Base-by-base conservation (phyloP, 2,888 invertebrate genomes). In the Ormyrus nitidulus region DNA sequence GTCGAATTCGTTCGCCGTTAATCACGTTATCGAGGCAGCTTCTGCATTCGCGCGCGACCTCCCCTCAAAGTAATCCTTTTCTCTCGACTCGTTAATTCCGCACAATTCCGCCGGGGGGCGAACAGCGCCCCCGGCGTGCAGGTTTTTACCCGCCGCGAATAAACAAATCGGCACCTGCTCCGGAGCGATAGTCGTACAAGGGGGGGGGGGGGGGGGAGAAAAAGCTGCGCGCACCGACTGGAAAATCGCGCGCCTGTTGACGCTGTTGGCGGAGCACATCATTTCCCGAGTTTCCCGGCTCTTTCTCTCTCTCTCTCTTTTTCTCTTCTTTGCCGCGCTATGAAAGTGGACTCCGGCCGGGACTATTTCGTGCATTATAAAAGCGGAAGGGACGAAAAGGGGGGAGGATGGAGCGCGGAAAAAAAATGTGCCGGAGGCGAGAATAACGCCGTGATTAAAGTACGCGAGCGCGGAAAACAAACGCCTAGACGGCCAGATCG, bases 401-500 rank as follows among this genome's bases (percentile, higher is more conserved):
- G 34, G 6, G 46, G 62, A 48, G 48, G 64, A 11, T 48, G 54
- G 79, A 74, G 8, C 19, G 59, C 19, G 7, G 4, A 19, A 10
- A 13, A 19, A n/a, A 5, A 58, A 59, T 49, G 6, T 8, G 11
- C 48, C 54, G 64, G 19, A 1, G 64, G 54, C 11, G 68, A 75
- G 68, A 68, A 75, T 76, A 69, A 58, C 58, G 64, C 13, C 62
- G 58, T 66, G 77, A 77, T 77, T 65, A 77, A 77, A 49, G 76
- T 44, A 58, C 49, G 68, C 51, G 62, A 46, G 34, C 65, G 64
- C 34, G 7, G 11, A 49, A 59, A 53, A 69, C 80, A 71, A 68
- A 53, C 59, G 64, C 19, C 76, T 79, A 76, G 83, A 83, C 83
- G 81, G 19, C 19, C 19, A 74, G 69, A 73, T 79, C 73, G 79